phyloP scores from a whole-genome alignment of 2,113 vertebrate species.

The Paradisaea rubra region DNA sequence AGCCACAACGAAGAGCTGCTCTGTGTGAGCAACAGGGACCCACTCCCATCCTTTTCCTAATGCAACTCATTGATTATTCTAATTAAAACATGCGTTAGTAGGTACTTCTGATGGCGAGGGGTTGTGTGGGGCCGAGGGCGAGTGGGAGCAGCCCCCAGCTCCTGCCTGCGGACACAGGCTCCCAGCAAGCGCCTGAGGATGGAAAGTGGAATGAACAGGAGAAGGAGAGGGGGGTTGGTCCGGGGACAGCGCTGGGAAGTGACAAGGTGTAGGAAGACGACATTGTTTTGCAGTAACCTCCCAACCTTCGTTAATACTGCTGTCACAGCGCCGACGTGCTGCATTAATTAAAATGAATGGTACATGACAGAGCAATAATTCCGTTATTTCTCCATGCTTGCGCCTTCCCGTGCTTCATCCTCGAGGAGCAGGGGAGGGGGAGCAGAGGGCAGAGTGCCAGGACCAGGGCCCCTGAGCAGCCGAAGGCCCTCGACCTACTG shows the following conservation, averaged over 20 bases:
- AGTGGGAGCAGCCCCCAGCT: background rate
- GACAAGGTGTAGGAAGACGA: background rate
- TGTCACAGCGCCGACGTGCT: background rate
- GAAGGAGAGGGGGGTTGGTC: background rate
- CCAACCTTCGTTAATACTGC: background rate
- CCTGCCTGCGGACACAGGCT: fast-evolving
- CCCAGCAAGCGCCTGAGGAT: background rate
- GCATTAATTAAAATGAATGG: background rate
- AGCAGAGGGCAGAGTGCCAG: too few relatives aligned
- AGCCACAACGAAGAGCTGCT: background rate
- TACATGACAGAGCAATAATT: background rate
- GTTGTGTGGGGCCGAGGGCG: background rate
- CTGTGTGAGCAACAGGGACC: background rate
- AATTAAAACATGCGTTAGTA: background rate
- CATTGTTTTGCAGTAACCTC: background rate
- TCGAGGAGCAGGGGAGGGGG: background rate
- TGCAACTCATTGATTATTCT: background rate
- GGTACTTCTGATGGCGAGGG: background rate
- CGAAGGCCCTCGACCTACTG: background rate
- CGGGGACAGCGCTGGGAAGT: background rate
- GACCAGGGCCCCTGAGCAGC: background rate
- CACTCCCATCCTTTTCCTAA: background rate
- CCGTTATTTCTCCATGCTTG: background rate
- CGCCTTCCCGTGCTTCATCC: background rate
- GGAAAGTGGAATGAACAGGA: background rate